Evolutionary conservation across 2,888 invertebrate genomes (phyloP).

Genomic region (Macrosiphum euphorbiae): DNA sequence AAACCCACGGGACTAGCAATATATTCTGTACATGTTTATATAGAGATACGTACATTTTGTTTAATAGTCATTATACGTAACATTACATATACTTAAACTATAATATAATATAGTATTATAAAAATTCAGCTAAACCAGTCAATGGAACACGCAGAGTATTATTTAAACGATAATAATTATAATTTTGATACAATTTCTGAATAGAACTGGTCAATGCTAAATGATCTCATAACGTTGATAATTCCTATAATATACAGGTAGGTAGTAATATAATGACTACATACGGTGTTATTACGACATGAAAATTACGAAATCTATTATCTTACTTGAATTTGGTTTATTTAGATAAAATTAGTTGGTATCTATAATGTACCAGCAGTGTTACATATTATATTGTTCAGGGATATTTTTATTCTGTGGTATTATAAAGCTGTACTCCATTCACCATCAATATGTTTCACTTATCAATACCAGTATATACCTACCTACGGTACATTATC

Average conservation of each 20-base stretch:
- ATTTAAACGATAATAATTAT: slow-evolving; percentile 10
- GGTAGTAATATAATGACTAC: not conserved
- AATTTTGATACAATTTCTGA: not conserved
- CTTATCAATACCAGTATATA: not conserved
- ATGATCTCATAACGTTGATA: slow-evolving; percentile 11
- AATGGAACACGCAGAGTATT: not conserved
- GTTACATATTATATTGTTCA: not conserved
- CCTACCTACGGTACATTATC: not conserved
- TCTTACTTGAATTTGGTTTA: slow-evolving; percentile 6
- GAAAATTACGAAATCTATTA: slow-evolving; percentile 21
- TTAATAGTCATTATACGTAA: not conserved
- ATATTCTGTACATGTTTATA: not conserved
- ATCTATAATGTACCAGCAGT: not conserved
- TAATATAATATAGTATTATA: not conserved
- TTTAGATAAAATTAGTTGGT: not conserved
- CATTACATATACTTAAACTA: not conserved
- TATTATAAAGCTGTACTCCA: not conserved
- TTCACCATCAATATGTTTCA: not conserved
- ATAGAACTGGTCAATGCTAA: slow-evolving; percentile 42
- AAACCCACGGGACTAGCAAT: not conserved
- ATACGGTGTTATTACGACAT: not conserved
- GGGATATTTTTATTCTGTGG: not conserved
- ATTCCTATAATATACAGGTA: not conserved
- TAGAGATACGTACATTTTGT: not conserved
- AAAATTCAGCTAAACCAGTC: not conserved